phyloP scores from a whole-genome alignment of 2,888 invertebrate species.

The Agriopis leucophaearia region DNA sequence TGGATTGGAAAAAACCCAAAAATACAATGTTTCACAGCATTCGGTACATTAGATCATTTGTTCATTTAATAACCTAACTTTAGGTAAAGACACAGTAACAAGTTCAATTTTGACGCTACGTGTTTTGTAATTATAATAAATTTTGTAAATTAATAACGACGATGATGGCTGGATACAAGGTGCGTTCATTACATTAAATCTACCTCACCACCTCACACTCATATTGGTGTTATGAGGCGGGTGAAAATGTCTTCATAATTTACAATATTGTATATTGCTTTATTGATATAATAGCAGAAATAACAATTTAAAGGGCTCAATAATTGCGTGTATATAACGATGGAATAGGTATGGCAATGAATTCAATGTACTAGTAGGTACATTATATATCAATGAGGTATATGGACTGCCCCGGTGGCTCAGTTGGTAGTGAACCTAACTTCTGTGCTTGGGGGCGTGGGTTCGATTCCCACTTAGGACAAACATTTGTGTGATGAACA shows the following conservation, averaged over 20 bases:
- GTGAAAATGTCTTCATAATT: constrained; percentile 25
- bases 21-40: no score
- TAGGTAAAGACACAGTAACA: constrained; percentile 23
- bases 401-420: no score
- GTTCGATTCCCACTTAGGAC: no score
- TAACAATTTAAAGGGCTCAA: background rate
- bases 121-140: constrained; percentile 16
- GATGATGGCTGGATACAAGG: constrained; percentile 16
- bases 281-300: constrained; percentile 9
- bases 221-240: constrained; percentile 30
- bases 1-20: no score
- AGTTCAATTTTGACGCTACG: constrained; percentile 9
- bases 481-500: no score
- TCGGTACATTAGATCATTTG: background rate
- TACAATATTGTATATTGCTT: constrained; percentile 13
- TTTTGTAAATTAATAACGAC: constrained; percentile 10
- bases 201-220: constrained; percentile 1
- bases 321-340: background rate
- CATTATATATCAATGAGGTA: no score
- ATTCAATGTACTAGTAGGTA: no score
- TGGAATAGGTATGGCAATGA: background rate
- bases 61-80: background rate
- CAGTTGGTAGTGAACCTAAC: no score
- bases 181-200: constrained; percentile 30
- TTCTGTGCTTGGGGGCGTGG: no score